A percentile compares a stretch with the other conserved stretches of the same genome.
Conservation (phyloP, 2,888 invertebrate genomes). For the Cotesia congregata region DNA sequence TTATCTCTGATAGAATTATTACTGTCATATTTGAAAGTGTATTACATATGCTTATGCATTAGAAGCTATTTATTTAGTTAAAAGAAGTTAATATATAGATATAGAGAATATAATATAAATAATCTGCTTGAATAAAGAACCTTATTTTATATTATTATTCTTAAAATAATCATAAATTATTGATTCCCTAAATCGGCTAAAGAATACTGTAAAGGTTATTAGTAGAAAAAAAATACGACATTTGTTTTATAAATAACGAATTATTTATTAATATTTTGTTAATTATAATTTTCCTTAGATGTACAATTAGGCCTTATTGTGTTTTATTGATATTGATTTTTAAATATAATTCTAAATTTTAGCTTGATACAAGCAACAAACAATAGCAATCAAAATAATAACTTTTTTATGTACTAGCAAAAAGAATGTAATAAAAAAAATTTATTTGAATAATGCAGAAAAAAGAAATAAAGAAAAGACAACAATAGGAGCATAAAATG, state of each 20-base stretch:
- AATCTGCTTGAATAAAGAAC: too few species aligned
- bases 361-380: conserved; percentile 59
- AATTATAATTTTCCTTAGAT: conserved; percentile 58
- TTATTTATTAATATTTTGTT: conserved; percentile 50
- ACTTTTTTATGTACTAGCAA: conserved; percentile 3
- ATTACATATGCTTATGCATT: too few species aligned
- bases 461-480: conserved; percentile 5
- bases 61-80: too few species aligned
- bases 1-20: too few species aligned
- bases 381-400: conserved; percentile 44
- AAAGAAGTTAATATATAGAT: too few species aligned
- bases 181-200: too few species aligned
- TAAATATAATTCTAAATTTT: conserved; percentile 48
- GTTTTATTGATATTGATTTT: conserved; percentile 45
- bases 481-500: conserved; percentile 35
- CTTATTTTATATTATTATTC: too few species aligned
- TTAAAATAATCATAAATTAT: too few species aligned
- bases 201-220: background rate
- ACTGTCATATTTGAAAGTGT: too few species aligned
- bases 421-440: background rate
- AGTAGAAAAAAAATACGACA: conserved; percentile 8
- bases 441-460: conserved; percentile 1
- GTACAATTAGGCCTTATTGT: conserved; percentile 54
- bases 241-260: conserved; percentile 25
- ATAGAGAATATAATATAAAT: too few species aligned